phyloP scores from a whole-genome alignment of 37 sponge, comb jelly and placozoan species.

The Geodia barretti region DNA sequence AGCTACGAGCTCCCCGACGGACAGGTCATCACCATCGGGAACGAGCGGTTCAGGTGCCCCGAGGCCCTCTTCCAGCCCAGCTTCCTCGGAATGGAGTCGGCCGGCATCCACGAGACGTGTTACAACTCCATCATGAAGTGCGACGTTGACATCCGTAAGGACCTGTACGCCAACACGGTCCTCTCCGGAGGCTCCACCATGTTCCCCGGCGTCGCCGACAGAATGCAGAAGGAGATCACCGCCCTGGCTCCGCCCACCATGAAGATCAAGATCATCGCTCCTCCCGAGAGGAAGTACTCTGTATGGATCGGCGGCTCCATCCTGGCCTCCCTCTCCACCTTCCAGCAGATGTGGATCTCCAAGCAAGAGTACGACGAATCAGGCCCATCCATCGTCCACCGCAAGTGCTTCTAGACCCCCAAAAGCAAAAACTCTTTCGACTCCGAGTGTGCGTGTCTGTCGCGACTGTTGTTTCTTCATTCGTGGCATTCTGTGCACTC shows the following conservation, averaged over 20 bases:
- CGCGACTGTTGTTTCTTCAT: too few relatives aligned
- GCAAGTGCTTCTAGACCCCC: conserved; percentile 97
- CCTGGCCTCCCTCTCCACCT: conserved; percentile 98
- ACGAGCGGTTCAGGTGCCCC: conserved; percentile 94
- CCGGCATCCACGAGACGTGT: conserved; percentile 98
- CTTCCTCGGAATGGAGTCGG: conserved; percentile 97
- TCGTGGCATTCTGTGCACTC: too few relatives aligned
- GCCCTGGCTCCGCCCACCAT: conserved; percentile 98
- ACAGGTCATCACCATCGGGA: conserved; percentile 99
- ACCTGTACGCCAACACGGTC: conserved; percentile 98
- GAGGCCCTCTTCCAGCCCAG: conserved; percentile 92
- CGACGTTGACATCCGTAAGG: conserved; percentile 99
- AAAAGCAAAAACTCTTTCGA: too few relatives aligned
- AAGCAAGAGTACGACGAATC: conserved; percentile 99
- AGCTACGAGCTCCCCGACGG: conserved; percentile 99
- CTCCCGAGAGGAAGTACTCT: conserved; percentile 99
- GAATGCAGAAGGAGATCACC: conserved; percentile 99
- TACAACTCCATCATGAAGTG: conserved; percentile 99
- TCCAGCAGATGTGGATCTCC: conserved; percentile 99
- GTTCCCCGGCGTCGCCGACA: conserved; percentile 99
- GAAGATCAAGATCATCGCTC: conserved; percentile 99
- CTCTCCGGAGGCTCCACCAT: conserved; percentile 99
- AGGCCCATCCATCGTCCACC: conserved; percentile 99
- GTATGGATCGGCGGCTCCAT: conserved; percentile 99
- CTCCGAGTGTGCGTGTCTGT: too few relatives aligned